Evolutionary conservation across 1,140 invertebrate genomes (phyloP).

Genomic region (Alviniconcha marisindica): DNA sequence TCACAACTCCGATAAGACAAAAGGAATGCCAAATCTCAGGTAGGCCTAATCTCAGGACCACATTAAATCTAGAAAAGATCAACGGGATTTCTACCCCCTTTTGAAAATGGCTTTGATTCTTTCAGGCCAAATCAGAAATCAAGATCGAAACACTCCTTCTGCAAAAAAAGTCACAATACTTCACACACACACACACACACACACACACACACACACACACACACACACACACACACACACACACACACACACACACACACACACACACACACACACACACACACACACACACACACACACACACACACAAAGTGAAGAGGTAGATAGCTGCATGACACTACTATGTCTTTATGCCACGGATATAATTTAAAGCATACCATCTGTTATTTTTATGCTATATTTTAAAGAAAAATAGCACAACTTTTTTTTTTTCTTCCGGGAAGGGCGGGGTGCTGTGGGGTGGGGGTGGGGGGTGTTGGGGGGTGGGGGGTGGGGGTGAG

Average conservation of each 20-base stretch:
- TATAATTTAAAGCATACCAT: background rate
- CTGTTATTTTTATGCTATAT: background rate
- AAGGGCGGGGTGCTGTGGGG: no score
- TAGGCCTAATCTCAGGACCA: background rate
- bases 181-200: background rate
- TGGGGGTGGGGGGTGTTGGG: no score
- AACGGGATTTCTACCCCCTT: background rate
- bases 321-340: background rate
- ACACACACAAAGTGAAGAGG: background rate
- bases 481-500: no score
- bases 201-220: background rate
- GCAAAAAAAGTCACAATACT: no score
- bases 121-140: no score
- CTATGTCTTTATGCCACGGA: background rate
- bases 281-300: background rate
- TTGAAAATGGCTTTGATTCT: no score
- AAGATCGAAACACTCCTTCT: no score
- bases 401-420: background rate
- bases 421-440: background rate
- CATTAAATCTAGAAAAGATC: background rate
- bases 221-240: background rate
- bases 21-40: no score
- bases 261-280: constrained; percentile 1
- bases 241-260: constrained; percentile 13
- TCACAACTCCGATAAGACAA: background rate